These are phyloP conservation scores for Drepana falcataria DNA, from an alignment of 2,888 invertebrate genomes.

Conservation along the genomic window DNA sequence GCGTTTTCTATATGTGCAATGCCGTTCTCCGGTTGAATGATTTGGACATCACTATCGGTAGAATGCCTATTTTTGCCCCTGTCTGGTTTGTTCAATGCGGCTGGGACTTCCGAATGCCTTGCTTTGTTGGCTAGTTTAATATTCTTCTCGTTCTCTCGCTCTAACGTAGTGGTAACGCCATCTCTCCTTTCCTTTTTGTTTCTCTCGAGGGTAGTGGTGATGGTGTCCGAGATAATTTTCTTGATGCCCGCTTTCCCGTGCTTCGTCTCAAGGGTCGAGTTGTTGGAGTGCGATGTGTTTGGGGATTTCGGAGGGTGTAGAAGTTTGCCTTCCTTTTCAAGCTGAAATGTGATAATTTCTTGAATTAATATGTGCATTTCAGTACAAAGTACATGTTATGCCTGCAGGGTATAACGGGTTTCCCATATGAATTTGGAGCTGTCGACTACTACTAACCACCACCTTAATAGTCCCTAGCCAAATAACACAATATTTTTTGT, in stretches of 20 bases:
- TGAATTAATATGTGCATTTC: neutral
- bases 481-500: too few relatives aligned
- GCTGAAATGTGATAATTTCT: conserved; percentile 46
- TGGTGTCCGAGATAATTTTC: conserved; percentile 72
- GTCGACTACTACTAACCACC: too few relatives aligned
- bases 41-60: conserved; percentile 57
- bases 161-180: conserved; percentile 54
- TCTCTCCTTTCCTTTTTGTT: conserved; percentile 70
- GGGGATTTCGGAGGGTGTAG: conserved; percentile 69
- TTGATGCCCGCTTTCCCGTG: conserved; percentile 67
- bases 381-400: too few relatives aligned
- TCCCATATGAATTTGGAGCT: too few relatives aligned
- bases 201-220: conserved; percentile 67
- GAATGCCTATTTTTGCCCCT: conserved; percentile 60
- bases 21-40: conserved; percentile 64
- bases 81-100: conserved; percentile 55
- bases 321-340: conserved; percentile 70
- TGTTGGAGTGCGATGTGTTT: conserved; percentile 66
- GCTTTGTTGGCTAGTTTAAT: conserved; percentile 57
- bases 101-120: conserved; percentile 53
- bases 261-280: conserved; percentile 71
- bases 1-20: conserved; percentile 59
- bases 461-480: too few relatives aligned
- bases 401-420: too few relatives aligned
- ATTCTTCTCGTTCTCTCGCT: conserved; percentile 73